phyloP scores from a whole-genome alignment of 2,113 vertebrate genomes.

The Anarhynchus alexandrinus region DNA sequence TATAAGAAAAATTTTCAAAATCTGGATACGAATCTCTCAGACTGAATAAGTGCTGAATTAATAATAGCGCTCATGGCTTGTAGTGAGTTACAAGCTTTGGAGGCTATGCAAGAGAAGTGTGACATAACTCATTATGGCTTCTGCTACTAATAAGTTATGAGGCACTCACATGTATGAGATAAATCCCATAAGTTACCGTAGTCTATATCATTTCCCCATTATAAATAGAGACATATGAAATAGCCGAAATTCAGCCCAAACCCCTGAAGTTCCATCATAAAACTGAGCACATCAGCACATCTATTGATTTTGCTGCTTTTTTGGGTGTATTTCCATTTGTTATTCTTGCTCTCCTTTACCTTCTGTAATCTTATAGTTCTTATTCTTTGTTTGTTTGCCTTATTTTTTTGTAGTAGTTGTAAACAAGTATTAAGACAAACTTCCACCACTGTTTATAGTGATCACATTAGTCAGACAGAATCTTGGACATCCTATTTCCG shows the following conservation, averaged over 20 bases:
- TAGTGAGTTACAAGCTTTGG: slow-evolving; percentile 65
- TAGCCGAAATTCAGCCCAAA: slow-evolving; percentile 43
- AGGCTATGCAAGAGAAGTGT: slow-evolving; percentile 44
- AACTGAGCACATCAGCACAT: slow-evolving; percentile 58
- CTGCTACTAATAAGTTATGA: slow-evolving; percentile 68
- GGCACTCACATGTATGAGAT: slow-evolving; percentile 51
- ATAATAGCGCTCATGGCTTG: slow-evolving; percentile 53
- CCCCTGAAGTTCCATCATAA: slow-evolving; percentile 53
- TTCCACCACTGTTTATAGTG: slow-evolving; percentile 5
- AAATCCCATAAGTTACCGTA: slow-evolving; percentile 66
- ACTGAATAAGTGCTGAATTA: slow-evolving; percentile 63
- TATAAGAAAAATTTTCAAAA: slow-evolving; percentile 60
- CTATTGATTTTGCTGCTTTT: slow-evolving; percentile 41
- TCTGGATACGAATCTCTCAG: slow-evolving; percentile 32
- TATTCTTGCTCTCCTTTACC: slow-evolving; percentile 33
- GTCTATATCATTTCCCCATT: slow-evolving; percentile 68
- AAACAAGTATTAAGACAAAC: slow-evolving; percentile 48
- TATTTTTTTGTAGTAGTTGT: background rate
- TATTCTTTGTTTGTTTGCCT: slow-evolving; percentile 5
- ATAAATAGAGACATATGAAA: slow-evolving; percentile 58
- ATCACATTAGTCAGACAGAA: slow-evolving; percentile 34
- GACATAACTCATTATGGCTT: slow-evolving; percentile 69
- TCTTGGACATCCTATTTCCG: background rate
- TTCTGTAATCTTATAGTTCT: slow-evolving; percentile 16
- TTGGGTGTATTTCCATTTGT: background rate